Evolutionary conservation across 2,888 invertebrate species (phyloP), one percentile per base, ranked within the genome.

Genomic region (Trissolcus brochymenae): DNA sequence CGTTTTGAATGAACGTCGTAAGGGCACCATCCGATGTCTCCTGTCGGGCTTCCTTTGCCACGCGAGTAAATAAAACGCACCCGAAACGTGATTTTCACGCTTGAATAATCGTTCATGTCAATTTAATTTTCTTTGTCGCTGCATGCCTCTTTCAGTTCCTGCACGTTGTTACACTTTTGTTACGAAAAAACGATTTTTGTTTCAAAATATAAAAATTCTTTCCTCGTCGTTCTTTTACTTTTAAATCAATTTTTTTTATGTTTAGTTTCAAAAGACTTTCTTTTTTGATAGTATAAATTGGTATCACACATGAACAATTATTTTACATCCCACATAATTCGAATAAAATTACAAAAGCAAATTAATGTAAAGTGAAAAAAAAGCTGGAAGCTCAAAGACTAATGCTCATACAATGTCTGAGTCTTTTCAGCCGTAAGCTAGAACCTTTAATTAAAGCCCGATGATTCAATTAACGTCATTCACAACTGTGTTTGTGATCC

Each of bases 391-490:
- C 46, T 46, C 14, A 14, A 41, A 41, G 40, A 7, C 25, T n/a
- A 14, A 40, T 46, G 41, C n/a, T 6, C 16, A 17, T 7, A 21
- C 40, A 54, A 14, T 60, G 35, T 21, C 11, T 11, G 13, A 17
- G 43, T 53, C 53, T 60, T 53, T 43, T 0, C 11, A 50, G 43
- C 54, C 16, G 46, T n/a, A n/a, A 55, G 43, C 16, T 16, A 13
- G 49, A 54, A 17, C 16, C 50, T 11, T 49, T 41, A 35, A 61
- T 53, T 59, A 61, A 54, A 71, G 64, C 41, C 51, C 60, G 65
- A 65, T 72, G 68, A 65, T 77, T 68, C 64, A 77, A 68, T 68
- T 67, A 67, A 72, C 68, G 64, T 68, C 73, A 66, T 70, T 65
- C 51, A 62, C 76, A 76, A 61, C 35, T 43, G 16, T 60, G 54